Evolutionary conservation across 2,797 vertebrate genomes (phyloP).

Genomic region (Sphaeramia orbicularis): DNA sequence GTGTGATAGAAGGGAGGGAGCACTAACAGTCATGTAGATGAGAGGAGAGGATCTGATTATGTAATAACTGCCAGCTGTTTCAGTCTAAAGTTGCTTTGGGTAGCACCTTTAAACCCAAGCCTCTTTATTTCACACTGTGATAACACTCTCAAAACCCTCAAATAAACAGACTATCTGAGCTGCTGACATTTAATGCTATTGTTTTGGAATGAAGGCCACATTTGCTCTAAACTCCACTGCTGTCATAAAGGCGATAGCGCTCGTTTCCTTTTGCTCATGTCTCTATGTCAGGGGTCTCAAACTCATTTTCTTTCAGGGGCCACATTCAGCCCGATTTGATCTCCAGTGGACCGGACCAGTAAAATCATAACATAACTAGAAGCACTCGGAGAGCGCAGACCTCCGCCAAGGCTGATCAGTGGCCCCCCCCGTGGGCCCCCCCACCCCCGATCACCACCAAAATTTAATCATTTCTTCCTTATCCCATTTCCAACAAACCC

Average conservation of each 20-base stretch:
- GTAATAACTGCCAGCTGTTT: conserved; percentile 34
- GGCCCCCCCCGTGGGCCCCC: too few species aligned
- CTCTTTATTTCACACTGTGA: conserved; percentile 24
- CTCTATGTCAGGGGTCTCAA: too few species aligned
- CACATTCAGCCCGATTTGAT: too few species aligned
- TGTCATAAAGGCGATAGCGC: not conserved
- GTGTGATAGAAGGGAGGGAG: conserved; percentile 16
- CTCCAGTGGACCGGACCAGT: too few species aligned
- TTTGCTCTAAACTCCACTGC: conserved; percentile 2
- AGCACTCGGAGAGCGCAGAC: too few species aligned
- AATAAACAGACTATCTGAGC: not conserved
- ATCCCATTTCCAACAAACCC: too few species aligned
- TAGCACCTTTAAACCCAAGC: conserved; percentile 18
- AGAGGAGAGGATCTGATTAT: conserved; percentile 32
- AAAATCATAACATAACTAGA: too few species aligned
- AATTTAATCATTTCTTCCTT: too few species aligned
- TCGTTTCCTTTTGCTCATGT: not conserved
- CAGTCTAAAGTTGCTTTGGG: conserved; percentile 31
- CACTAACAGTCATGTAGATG: conserved; percentile 26
- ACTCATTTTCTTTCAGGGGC: too few species aligned
- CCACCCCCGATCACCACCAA: too few species aligned
- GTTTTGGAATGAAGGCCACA: conserved; percentile 8
- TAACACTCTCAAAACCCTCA: not conserved
- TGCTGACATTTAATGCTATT: not conserved
- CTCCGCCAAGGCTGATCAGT: too few species aligned